Percentiles rank a stretch among this genome's conserved stretches.
Conservation (phyloP, 1,140 invertebrate genomes). For the Cherax quadricarinatus region DNA sequence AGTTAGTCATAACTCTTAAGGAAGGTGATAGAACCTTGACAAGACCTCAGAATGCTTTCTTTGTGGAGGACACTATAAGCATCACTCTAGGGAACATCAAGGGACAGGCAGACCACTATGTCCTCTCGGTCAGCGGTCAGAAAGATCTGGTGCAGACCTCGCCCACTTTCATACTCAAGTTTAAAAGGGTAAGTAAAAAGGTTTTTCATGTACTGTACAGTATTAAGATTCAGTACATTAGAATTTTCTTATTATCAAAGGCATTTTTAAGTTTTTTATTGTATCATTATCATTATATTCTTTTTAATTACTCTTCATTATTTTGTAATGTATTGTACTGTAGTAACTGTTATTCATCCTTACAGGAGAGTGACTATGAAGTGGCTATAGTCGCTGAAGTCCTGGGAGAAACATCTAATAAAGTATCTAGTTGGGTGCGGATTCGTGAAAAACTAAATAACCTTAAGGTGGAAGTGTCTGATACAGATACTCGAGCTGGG, state of each 20-base stretch:
- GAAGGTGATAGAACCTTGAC: background rate
- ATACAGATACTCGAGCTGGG: background rate
- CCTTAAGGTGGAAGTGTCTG: background rate
- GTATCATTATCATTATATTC: background rate
- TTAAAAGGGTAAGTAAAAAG: constrained; percentile 6
- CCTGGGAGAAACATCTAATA: constrained; percentile 10
- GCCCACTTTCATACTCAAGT: constrained; percentile 1
- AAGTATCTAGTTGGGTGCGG: constrained; percentile 22
- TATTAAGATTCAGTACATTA: background rate
- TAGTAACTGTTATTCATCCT: background rate
- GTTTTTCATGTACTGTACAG: background rate
- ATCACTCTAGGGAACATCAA: background rate
- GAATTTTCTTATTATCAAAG: background rate
- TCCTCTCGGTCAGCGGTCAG: background rate
- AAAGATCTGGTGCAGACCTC: constrained; percentile 13
- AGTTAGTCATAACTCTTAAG: background rate
- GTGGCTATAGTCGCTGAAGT: constrained; percentile 11
- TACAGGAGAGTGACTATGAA: constrained; percentile 57
- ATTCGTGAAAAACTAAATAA: background rate
- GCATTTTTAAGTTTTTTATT: no score
- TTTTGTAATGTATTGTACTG: no score
- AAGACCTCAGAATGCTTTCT: constrained; percentile 19
- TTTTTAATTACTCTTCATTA: background rate
- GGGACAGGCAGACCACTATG: background rate
- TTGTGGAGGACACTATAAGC: constrained; percentile 11